Evolutionary conservation across 2,888 invertebrate species (phyloP).

Genomic region (Cheilosia urbana): DNA sequence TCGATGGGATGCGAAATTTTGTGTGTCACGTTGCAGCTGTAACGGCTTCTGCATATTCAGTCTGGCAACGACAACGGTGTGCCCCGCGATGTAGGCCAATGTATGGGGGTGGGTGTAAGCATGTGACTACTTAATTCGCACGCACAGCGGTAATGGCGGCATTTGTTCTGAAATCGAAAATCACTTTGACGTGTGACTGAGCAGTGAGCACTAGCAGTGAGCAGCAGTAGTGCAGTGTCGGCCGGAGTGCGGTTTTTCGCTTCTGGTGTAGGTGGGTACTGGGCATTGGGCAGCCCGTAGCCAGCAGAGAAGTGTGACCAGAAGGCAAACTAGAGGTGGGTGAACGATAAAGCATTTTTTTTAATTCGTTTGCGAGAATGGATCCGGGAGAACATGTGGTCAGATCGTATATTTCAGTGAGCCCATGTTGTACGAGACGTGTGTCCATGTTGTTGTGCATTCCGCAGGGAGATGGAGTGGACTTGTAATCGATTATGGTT

Average conservation of each 20-base stretch:
- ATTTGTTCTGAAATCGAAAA: slow-evolving; percentile 69
- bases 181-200: slow-evolving; percentile 72
- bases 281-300: background rate
- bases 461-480: slow-evolving; percentile 50
- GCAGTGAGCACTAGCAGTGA: slow-evolving; percentile 34
- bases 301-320: slow-evolving; percentile 64
- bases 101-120: slow-evolving; percentile 69
- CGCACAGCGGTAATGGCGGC: slow-evolving; percentile 61
- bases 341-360: slow-evolving; percentile 63
- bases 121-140: slow-evolving; percentile 60
- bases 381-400: slow-evolving; percentile 67
- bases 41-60: slow-evolving; percentile 59
- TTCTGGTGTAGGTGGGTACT: slow-evolving; percentile 35
- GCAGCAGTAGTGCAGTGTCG: slow-evolving; percentile 52
- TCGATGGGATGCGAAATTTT: slow-evolving; percentile 65
- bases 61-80: background rate
- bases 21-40: slow-evolving; percentile 54
- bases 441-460: slow-evolving; percentile 51
- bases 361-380: slow-evolving; percentile 55
- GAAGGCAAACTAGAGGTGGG: slow-evolving; percentile 59
- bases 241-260: slow-evolving; percentile 18
- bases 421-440: slow-evolving; percentile 53
- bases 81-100: slow-evolving; percentile 40
- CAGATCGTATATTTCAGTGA: slow-evolving; percentile 53
- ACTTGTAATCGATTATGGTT: slow-evolving; percentile 63